Evolutionary conservation across 2,113 vertebrate species (phyloP).

Genomic region (Actenoides hombroni): DNA sequence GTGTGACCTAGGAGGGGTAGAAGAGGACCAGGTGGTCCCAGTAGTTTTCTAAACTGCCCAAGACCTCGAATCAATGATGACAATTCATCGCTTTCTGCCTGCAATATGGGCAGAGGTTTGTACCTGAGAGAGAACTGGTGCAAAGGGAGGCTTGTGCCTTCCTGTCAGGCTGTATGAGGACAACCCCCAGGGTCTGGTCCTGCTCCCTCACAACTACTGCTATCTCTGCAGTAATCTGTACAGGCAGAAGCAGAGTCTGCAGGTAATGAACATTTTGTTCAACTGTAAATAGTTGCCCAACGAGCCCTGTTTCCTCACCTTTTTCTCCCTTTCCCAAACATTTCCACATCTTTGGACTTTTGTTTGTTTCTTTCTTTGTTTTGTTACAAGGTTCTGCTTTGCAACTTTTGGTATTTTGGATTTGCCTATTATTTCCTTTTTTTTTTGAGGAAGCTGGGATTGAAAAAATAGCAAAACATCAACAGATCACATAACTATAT

Average conservation of each 20-base stretch:
- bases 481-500: background rate
- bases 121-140: background rate
- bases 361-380: background rate
- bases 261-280: background rate
- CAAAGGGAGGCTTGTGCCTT: background rate
- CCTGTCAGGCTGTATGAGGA: background rate
- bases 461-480: background rate
- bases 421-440: background rate
- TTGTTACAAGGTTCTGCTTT: background rate
- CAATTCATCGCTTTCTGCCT: background rate
- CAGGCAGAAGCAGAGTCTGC: background rate
- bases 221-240: background rate
- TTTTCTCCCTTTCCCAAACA: background rate
- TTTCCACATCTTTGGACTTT: background rate
- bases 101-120: background rate
- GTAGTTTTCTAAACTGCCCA: background rate
- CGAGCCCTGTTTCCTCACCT: background rate
- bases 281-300: background rate
- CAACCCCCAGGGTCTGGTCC: background rate
- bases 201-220: background rate
- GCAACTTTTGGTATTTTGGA: background rate
- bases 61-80: background rate
- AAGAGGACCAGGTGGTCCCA: background rate
- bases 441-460: background rate
- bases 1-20: background rate